These are phyloP conservation scores for Anodontia alba DNA, from an alignment of 2,888 invertebrate species.

Conservation along the genomic window DNA sequence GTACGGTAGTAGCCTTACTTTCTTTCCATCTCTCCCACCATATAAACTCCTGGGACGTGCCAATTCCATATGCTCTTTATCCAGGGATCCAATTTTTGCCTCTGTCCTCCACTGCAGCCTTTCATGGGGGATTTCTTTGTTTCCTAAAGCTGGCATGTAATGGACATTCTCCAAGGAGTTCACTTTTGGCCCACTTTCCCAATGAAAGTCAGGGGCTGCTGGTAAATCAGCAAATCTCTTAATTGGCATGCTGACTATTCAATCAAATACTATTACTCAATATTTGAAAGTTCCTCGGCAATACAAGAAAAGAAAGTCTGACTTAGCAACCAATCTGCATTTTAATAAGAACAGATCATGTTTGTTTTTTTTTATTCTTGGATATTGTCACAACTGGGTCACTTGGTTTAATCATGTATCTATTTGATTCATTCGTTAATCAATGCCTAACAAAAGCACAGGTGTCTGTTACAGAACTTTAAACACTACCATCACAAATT, in stretches of 20 bases:
- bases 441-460: too few relatives aligned
- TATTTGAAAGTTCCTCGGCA: too few relatives aligned
- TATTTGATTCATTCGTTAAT: too few relatives aligned
- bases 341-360: too few relatives aligned
- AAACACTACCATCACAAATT: too few relatives aligned
- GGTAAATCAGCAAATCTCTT: conserved; percentile 44
- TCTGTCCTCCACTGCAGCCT: conserved; percentile 65
- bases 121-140: conserved; percentile 60
- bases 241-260: neutral
- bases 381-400: too few relatives aligned
- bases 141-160: conserved; percentile 68
- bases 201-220: conserved; percentile 35
- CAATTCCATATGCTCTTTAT: conserved; percentile 55
- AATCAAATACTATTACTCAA: too few relatives aligned
- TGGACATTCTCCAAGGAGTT: conserved; percentile 69
- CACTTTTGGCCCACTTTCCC: conserved; percentile 64
- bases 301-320: too few relatives aligned
- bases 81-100: conserved; percentile 68
- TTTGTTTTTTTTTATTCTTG: too few relatives aligned
- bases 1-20: conserved; percentile 51
- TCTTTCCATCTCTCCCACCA: conserved; percentile 45
- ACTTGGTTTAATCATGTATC: too few relatives aligned
- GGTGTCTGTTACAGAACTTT: too few relatives aligned
- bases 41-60: conserved; percentile 49
- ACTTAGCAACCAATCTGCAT: too few relatives aligned